Evolutionary conservation across 2,113 vertebrate genomes (phyloP), one percentile per base, ranked within the genome.

Genomic region (Coreoperca whiteheadi): DNA sequence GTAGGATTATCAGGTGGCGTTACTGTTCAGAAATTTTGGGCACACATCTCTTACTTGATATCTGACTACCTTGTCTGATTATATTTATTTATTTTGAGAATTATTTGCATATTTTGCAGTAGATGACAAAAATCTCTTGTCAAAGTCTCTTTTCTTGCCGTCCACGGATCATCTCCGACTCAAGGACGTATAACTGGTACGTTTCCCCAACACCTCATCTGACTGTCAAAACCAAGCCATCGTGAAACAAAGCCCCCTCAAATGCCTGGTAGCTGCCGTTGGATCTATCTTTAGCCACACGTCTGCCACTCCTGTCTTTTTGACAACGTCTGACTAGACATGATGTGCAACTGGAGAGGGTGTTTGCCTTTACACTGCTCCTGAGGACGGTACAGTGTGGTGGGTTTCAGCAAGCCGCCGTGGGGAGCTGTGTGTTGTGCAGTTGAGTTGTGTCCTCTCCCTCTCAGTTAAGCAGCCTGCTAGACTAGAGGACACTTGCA

Each of bases 241-340:
- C 85, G 64, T 75, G 87, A 91, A 92, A 92, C 91, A 92, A 94
- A 94, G 89, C 88, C 70, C 84, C 76, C 79, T 67, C 9, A 67
- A 87, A 92, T 81, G 87, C 88, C 81, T 84, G 51, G 7, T 66
- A 43, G 83, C 89, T 84, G 79, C 78, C 79, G 51, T 91, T 87
- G 81, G 81, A 91, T 94, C 92, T 93, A 94, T 94, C 93, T 94
- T 94, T 95, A 94, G 93, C 89, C 39, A n/a, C 72, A 28, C 21
- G 80, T 93, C 93, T 93, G 86, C 88, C 83, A 87, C 83, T 89
- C 69, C 88, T 81, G 86, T 89, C 89, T 84, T 91, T 92, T 93
- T 93, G 91, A 93, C 90, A 85, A 74, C 76, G 39, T 90, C 89
- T 88, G 92, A 89, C 91, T 88, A 91, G 93, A 93, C 93, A 80